Conservation (phyloP, 1,140 invertebrate species). For the Lepidostoma basale region DNA sequence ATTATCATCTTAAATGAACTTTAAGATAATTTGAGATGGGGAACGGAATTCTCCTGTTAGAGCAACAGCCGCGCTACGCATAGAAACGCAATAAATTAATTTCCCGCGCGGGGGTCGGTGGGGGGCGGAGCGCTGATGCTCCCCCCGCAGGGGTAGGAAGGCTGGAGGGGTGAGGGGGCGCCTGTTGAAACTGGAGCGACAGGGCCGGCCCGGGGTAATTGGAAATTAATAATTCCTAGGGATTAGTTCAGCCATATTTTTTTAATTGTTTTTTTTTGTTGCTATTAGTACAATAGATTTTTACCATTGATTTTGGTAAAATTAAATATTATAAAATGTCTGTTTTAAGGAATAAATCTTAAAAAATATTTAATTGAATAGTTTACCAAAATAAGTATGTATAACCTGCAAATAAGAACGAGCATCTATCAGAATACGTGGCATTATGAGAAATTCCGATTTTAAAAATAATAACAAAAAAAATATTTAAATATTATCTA, state of each 20-base stretch:
- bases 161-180: conserved; percentile 25
- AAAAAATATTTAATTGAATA: no score
- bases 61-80: conserved; percentile 46
- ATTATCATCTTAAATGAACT: no score
- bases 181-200: conserved; percentile 45
- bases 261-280: not conserved
- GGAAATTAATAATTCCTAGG: conserved; percentile 42
- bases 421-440: no score
- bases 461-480: no score
- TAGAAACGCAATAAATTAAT: conserved; percentile 47
- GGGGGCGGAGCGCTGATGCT: not conserved
- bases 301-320: no score
- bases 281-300: no score
- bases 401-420: no score
- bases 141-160: conserved; percentile 19
- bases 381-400: no score
- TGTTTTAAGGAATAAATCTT: no score
- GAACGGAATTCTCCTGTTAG: conserved; percentile 20
- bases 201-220: conserved; percentile 40
- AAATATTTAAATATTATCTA: not conserved
- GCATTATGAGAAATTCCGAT: no score
- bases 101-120: conserved; percentile 32
- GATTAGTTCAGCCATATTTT: not conserved
- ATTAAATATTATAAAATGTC: no score
- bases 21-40: no score